Base-by-base conservation (phyloP, 2,113 vertebrate species). In the Pedionomus torquatus region DNA sequence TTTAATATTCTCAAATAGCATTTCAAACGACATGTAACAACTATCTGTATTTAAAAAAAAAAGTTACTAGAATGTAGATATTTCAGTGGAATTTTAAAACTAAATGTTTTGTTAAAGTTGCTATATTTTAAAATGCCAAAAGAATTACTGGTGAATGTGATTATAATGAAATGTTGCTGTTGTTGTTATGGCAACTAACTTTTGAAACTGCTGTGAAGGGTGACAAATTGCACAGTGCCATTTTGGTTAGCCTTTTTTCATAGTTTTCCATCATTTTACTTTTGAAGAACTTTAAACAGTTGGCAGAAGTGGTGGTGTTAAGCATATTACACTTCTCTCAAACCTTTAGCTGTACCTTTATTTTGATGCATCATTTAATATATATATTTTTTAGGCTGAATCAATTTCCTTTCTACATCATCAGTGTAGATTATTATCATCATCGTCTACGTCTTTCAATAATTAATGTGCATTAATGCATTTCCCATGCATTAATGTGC, bases 111-210 rank as follows among this genome's bases (percentile, higher is more conserved):
- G 60, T 88, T 94, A 52, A 68, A 95, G 79, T 88, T 97, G 37
- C 63, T 97, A 1, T 88, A 74, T 91, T 97, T 97, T 97, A 93
- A 90, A 93, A 83, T 93, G 78, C 91, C 78, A 70, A 72, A 94
- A 89, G 71, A 93, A 90, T 94, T 93, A 87, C 65, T 4, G 20
- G 71, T 71, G 86, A 93, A 72, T 77, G 55, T 30, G 28, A 93
- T 96, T 94, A 35, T 96, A 97, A 95, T 95, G 93, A 97, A 96
- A 89, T 76, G 37, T 97, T 97, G 82, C 83, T 91, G 44, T 84
- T 97, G 95, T 97, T 96, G 94, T 95, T 97, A 97, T 81, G 89
- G 91, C 89, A 97, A 97, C 96, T 93, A 79, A 96, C 96, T 96
- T 96, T 74, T 69, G 30, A 95, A 95, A 77, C 83, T 88, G 70